Evolutionary conservation across 2,888 invertebrate species (phyloP), one percentile per base, ranked within the genome.

Genomic region (Augiades crinisus): DNA sequence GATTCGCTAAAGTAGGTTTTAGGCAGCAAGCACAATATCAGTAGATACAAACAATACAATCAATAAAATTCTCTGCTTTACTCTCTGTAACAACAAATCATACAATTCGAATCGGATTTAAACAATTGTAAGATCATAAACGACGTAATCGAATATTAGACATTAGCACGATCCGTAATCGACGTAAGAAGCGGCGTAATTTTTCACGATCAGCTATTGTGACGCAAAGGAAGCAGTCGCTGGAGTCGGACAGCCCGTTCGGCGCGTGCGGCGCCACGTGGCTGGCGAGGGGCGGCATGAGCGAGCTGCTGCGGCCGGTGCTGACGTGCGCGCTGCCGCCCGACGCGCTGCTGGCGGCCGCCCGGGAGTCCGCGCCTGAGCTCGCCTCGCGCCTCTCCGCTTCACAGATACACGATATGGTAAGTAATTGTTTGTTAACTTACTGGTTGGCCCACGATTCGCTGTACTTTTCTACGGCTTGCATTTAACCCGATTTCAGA

Each of bases 321-420:
- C 81, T 92, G 65, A 81, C 83, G 64, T 81, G 82, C 72, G 91
- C 85, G 56, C 81, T 91, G 53, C 86, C 91, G 58, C 94, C 95
- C 69, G 96, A 97, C 70, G 93, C 94, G 59, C 91, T 98, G 62
- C 96, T 98, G 91, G 95, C 95, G 52, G 92, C 95, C 61, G 98
- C 98, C 12, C 95, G 98, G 82, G 95, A 95, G 72, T 94, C 95
- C 57, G 98, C 98, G 37, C 94, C 93, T 70, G 94, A 94, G 68
- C 92, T 98, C 54, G 98, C 95, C 72, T 91, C 92, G 46, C 90
- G 92, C 63, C 87, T 96, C 62, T 90, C 93, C 13, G 92, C 93
- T 2, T 90, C 91, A 22, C 94, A 95, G 81, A 95, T 98, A 61
- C 97, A 98, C 81, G 90, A 92, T 45, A 94, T 98, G 95, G 98